Evolutionary conservation across 2,888 invertebrate genomes (phyloP).

Genomic region (Blomia tropicalis): DNA sequence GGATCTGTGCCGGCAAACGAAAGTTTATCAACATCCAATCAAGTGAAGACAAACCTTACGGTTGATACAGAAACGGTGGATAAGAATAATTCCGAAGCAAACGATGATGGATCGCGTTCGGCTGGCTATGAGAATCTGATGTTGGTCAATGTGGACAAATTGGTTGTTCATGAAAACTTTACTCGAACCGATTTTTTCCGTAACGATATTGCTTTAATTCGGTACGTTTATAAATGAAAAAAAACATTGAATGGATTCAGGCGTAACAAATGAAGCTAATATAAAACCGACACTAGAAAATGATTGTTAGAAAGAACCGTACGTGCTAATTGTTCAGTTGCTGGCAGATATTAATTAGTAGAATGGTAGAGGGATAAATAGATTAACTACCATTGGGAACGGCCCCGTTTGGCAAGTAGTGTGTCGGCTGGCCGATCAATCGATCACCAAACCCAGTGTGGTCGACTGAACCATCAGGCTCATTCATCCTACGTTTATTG

Average conservation of each 20-base stretch:
- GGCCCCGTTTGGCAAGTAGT: too few species aligned
- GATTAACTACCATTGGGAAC: too few species aligned
- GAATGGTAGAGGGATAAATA: too few species aligned
- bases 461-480: neutral
- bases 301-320: neutral
- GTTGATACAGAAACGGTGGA: neutral
- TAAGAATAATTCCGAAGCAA: neutral
- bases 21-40: neutral
- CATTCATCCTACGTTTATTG: neutral
- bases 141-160: conserved; percentile 29
- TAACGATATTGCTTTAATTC: conserved; percentile 57
- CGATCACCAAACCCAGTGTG: neutral
- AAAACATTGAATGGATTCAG: neutral
- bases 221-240: conserved; percentile 38
- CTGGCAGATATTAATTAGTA: neutral
- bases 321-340: neutral
- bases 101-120: neutral
- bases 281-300: conserved; percentile 3
- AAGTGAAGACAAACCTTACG: neutral
- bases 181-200: conserved; percentile 39
- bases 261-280: neutral
- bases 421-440: too few species aligned
- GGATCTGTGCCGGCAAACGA: neutral
- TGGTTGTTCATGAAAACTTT: conserved; percentile 59
- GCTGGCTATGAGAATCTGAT: neutral